A percentile compares a stretch with the other conserved stretches of the same genome.
Conservation (phyloP, 2,113 vertebrate species). For the Psilopogon haemacephalus region DNA sequence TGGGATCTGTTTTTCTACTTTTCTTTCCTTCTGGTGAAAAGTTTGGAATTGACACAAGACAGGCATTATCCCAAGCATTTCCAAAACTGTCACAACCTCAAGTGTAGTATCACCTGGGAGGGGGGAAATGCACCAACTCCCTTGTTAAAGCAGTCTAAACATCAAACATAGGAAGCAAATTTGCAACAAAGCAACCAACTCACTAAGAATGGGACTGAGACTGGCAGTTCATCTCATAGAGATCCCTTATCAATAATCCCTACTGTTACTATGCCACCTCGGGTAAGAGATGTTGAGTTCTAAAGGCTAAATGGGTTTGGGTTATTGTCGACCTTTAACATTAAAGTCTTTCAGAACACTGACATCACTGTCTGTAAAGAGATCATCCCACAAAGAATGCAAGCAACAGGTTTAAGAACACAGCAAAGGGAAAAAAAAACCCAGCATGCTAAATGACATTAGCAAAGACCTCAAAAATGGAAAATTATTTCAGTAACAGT, state of each 20-base stretch:
- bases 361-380: not conserved
- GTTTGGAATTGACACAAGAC: not conserved
- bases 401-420: not conserved
- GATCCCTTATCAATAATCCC: not conserved
- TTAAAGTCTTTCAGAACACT: not conserved
- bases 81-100: not conserved
- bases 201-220: not conserved
- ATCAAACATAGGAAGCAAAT: not conserved
- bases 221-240: not conserved
- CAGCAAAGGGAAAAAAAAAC: not conserved
- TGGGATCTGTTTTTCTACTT: not conserved
- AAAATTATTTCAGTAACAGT: not conserved
- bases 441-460: not conserved
- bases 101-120: not conserved
- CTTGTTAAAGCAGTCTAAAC: not conserved
- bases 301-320: not conserved
- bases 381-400: not conserved
- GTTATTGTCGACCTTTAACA: not conserved
- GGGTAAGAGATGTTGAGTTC: not conserved
- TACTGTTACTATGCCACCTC: not conserved
- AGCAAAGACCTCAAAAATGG: not conserved
- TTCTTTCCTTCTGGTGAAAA: not conserved
- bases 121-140: fast-evolving
- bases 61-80: not conserved
- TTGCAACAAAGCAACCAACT: not conserved